These are phyloP conservation scores for Cassiopea xamachana DNA, from an alignment of 30 jellyfish, hydroid and myxozoan species.

Conservation along the genomic window DNA sequence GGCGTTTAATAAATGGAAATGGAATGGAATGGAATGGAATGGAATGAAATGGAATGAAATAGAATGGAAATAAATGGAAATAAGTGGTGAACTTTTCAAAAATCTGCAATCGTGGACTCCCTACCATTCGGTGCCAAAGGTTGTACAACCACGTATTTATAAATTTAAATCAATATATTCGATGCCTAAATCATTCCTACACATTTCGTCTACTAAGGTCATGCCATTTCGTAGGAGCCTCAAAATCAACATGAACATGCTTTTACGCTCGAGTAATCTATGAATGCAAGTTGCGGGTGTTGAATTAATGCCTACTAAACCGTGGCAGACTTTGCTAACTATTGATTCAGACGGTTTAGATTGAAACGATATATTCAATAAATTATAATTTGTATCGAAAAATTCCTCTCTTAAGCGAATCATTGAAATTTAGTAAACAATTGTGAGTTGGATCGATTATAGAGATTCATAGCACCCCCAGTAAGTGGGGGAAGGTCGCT, in stretches of 20 bases:
- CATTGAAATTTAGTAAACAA: not conserved
- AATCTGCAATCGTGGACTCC: too few species aligned
- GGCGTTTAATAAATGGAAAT: too few species aligned
- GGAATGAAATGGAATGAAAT: too few species aligned
- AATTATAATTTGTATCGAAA: not conserved
- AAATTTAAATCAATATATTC: too few species aligned
- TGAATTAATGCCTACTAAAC: conserved; percentile 54
- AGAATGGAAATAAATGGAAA: too few species aligned
- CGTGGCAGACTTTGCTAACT: conserved; percentile 18
- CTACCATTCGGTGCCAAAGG: too few species aligned
- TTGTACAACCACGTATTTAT: too few species aligned
- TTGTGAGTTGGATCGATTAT: not conserved
- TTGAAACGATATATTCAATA: conserved; percentile 2
- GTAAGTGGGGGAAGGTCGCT: conserved; percentile 15
- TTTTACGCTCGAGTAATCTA: conserved; percentile 60
- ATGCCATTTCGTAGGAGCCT: not conserved
- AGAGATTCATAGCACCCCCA: conserved; percentile 19
- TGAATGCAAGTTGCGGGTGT: conserved; percentile 47
- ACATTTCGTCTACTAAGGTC: too few species aligned
- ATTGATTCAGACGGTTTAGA: conserved; percentile 11
- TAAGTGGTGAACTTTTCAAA: too few species aligned
- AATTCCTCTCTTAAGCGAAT: not conserved
- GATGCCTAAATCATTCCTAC: too few species aligned
- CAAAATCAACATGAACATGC: not conserved
- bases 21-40: too few species aligned